Conservation (phyloP, 2,797 vertebrate species). For the Hybognathus amarus region DNA sequence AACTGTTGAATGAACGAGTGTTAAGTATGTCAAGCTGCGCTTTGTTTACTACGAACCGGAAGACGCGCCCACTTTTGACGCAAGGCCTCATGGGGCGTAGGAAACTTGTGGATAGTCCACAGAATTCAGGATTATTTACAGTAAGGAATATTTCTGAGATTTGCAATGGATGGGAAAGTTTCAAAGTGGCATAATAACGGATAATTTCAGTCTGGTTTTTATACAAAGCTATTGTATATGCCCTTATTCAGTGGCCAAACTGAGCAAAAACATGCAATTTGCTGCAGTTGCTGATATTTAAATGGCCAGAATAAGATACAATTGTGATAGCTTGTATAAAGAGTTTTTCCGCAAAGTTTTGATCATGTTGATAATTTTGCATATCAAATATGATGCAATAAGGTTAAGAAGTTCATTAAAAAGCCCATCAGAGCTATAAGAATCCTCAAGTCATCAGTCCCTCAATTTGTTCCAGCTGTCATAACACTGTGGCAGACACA, state of each 20-base stretch:
- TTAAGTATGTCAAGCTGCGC: too few relatives aligned
- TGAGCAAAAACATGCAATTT: not conserved
- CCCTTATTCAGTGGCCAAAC: not conserved
- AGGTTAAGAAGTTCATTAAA: not conserved
- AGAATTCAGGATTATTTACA: not conserved
- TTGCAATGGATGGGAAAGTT: not conserved
- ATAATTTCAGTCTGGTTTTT: not conserved
- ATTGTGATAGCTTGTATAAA: not conserved
- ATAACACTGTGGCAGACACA: conserved; percentile 22
- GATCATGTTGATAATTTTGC: not conserved
- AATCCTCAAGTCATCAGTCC: not conserved
- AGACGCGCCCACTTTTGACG: too few relatives aligned
- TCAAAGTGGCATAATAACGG: not conserved
- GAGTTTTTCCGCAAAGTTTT: not conserved
- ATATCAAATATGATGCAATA: not conserved
- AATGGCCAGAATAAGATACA: not conserved
- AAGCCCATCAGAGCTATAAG: not conserved
- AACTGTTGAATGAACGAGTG: too few relatives aligned
- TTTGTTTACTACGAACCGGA: too few relatives aligned
- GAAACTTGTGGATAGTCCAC: too few relatives aligned
- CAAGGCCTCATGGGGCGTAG: too few relatives aligned
- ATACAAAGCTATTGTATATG: not conserved
- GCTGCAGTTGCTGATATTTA: not conserved
- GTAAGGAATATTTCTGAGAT: not conserved
- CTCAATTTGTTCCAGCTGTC: conserved; percentile 18